Percentiles rank a stretch among this genome's conserved stretches.
Conservation (phyloP, 2,113 vertebrate genomes). For the Entosphenus tridentatus region DNA sequence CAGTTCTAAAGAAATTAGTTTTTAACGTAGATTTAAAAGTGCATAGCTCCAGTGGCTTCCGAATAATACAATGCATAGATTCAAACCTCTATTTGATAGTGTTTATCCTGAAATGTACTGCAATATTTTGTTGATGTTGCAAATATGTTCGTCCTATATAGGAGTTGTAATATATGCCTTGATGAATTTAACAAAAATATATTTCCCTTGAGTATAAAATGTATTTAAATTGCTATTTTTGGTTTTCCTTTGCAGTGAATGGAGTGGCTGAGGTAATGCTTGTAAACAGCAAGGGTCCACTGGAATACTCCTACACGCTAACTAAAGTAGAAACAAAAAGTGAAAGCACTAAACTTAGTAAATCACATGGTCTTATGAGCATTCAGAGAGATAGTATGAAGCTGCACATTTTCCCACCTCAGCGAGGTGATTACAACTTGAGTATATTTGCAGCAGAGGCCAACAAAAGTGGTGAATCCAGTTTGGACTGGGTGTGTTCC, state of each 20-base stretch:
- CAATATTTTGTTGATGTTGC: not conserved
- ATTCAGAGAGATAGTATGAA: slow-evolving; percentile 23
- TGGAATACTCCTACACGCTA: slow-evolving; percentile 35
- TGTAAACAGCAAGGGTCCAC: slow-evolving; percentile 17
- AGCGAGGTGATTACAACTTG: slow-evolving; percentile 25
- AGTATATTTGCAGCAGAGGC: slow-evolving; percentile 29
- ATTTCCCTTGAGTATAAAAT: not conserved
- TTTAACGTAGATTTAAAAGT: too few relatives aligned
- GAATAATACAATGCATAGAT: not conserved
- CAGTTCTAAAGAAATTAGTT: too few relatives aligned
- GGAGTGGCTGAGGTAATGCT: slow-evolving; percentile 32
- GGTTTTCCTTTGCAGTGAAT: slow-evolving; percentile 17
- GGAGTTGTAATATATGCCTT: not conserved
- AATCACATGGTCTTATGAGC: slow-evolving; percentile 22
- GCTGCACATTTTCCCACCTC: slow-evolving; percentile 26
- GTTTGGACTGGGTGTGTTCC: slow-evolving; percentile 34
- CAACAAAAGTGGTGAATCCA: slow-evolving; percentile 9
- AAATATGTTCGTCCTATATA: not conserved
- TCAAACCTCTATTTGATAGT: not conserved
- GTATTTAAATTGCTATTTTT: not conserved
- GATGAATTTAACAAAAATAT: not conserved
- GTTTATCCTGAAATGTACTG: not conserved
- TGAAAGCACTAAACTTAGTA: slow-evolving; percentile 16
- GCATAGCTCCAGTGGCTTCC: too few relatives aligned
- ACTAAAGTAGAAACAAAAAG: slow-evolving; percentile 14